Evolutionary conservation across 2,113 vertebrate genomes (phyloP).

Genomic region (Drymodes brunneopygia): DNA sequence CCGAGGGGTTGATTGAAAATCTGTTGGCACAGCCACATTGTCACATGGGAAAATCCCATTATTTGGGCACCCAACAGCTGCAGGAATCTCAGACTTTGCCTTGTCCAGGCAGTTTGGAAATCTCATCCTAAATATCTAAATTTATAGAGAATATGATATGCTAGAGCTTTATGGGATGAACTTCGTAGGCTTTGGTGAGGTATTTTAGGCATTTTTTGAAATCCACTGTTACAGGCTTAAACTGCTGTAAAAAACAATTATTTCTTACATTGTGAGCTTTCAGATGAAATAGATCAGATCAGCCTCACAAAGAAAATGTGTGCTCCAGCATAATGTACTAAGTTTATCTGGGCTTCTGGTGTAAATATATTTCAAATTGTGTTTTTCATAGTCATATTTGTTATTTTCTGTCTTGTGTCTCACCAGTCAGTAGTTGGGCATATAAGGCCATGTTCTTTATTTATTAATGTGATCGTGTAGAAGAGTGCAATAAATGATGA

Average conservation of each 20-base stretch:
- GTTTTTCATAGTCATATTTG: background rate
- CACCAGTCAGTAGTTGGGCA: background rate
- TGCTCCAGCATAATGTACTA: background rate
- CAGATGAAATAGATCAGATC: background rate
- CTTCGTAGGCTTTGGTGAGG: background rate
- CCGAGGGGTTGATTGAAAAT: background rate
- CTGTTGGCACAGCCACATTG: fast-evolving
- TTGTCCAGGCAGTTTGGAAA: background rate
- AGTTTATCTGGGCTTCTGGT: background rate
- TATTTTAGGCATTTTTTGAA: background rate
- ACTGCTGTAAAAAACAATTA: background rate
- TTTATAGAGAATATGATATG: background rate
- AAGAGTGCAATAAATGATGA: background rate
- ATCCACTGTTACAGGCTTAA: background rate
- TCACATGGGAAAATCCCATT: background rate
- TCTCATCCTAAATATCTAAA: background rate
- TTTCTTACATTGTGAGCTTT: background rate
- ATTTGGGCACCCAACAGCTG: background rate
- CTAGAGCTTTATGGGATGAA: background rate
- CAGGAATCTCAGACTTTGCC: background rate
- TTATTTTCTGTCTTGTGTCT: background rate
- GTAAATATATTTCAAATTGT: background rate
- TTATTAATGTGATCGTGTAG: background rate
- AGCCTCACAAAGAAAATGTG: background rate
- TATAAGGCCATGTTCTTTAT: background rate